phyloP scores from a whole-genome alignment of 2,888 invertebrate genomes.

The Monochamus alternatus region DNA sequence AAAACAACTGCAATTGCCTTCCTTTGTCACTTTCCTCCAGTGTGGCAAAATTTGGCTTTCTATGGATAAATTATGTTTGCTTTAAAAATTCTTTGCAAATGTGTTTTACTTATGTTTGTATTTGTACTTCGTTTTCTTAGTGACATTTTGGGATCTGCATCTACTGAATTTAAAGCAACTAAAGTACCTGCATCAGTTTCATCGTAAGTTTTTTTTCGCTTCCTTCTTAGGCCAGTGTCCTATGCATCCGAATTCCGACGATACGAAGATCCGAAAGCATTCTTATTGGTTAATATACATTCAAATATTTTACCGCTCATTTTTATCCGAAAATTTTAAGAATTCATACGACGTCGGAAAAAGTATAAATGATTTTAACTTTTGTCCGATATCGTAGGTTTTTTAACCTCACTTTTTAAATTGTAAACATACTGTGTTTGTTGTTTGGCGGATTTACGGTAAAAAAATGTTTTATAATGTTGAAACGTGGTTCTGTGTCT shows the following conservation, averaged over 20 bases:
- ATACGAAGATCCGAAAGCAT: conserved; percentile 13
- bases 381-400: conserved; percentile 10
- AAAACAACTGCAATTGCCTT: too few species aligned
- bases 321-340: conserved; percentile 5
- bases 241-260: conserved; percentile 8
- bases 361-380: conserved; percentile 11
- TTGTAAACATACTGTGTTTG: neutral
- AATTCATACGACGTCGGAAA: neutral
- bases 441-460: neutral
- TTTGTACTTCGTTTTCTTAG: too few species aligned
- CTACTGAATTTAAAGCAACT: too few species aligned
- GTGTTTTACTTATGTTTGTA: too few species aligned
- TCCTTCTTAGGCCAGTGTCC: conserved; percentile 6
- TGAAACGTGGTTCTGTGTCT: neutral
- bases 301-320: neutral
- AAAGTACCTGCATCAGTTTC: too few species aligned
- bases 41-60: too few species aligned
- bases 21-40: too few species aligned
- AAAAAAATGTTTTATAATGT: neutral
- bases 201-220: too few species aligned
- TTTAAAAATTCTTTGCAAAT: too few species aligned
- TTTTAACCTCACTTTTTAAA: conserved; percentile 15
- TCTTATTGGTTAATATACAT: conserved; percentile 1
- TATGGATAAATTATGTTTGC: too few species aligned
- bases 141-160: too few species aligned